Conservation (phyloP, 35 echinoderm and acorn worm species). For the Nesometra sesokonis region DNA sequence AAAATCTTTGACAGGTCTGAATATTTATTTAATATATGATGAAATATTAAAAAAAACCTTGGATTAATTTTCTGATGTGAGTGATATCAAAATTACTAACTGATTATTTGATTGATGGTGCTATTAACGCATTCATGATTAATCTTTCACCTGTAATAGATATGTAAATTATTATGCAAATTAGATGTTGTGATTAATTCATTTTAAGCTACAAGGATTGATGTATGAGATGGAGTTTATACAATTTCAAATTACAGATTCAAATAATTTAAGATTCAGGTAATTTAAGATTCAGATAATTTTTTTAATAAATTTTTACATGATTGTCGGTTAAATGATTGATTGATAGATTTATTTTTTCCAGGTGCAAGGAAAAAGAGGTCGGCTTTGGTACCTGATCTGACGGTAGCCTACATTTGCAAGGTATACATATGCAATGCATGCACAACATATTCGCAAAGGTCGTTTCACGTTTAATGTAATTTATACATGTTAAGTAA, state of each 20-base stretch:
- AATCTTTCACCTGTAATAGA: neutral
- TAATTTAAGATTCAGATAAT: too few relatives aligned
- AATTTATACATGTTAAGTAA: too few relatives aligned
- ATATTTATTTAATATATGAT: neutral
- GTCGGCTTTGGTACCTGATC: neutral
- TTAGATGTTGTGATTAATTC: neutral
- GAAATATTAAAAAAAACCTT: neutral
- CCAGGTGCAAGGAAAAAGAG: conserved; percentile 43
- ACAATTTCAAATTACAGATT: neutral
- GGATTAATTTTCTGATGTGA: neutral
- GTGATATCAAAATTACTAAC: neutral
- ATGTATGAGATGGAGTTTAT: neutral
- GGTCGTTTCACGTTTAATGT: neutral
- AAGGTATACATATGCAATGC: conserved; percentile 22
- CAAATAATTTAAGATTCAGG: neutral
- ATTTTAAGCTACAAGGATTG: neutral
- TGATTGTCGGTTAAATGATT: neutral
- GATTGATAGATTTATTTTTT: neutral
- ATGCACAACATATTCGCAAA: neutral
- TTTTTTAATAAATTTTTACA: neutral
- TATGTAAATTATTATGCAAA: neutral
- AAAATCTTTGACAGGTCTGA: too few relatives aligned
- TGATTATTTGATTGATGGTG: neutral
- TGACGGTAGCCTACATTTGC: conserved; percentile 47
- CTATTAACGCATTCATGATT: neutral